Conservation (phyloP, 30 jellyfish, hydroid and myxozoan species). For the Pelagia noctiluca region DNA sequence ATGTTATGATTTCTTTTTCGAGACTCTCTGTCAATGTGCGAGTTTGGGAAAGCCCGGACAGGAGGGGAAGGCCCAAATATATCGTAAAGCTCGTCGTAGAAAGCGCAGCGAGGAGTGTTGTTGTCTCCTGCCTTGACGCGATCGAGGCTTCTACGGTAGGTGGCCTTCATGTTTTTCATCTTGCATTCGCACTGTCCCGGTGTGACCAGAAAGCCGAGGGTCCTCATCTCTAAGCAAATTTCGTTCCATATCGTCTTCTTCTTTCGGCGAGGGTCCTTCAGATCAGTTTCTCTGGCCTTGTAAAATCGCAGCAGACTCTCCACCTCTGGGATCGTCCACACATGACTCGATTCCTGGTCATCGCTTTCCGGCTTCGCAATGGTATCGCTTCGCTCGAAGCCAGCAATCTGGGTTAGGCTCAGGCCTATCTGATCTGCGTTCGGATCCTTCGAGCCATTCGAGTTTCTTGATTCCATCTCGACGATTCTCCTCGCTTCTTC, state of each 20-base stretch:
- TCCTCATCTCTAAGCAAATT: conserved; percentile 57
- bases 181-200: conserved; percentile 77
- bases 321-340: conserved; percentile 57
- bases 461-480: not conserved
- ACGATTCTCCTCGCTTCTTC: not conserved
- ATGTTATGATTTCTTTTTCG: conserved; percentile 26
- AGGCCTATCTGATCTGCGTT: conserved; percentile 1
- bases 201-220: conserved; percentile 45
- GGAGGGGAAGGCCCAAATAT: conserved; percentile 73
- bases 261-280: conserved; percentile 63
- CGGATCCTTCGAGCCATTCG: not conserved
- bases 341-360: conserved; percentile 39
- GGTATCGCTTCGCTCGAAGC: conserved; percentile 30
- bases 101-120: conserved; percentile 41
- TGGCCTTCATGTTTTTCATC: conserved; percentile 68
- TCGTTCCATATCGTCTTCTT: conserved; percentile 79
- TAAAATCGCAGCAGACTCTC: conserved; percentile 48
- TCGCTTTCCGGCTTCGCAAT: conserved; percentile 11
- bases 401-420: conserved; percentile 64
- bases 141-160: conserved; percentile 65
- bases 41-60: conserved; percentile 49
- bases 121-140: conserved; percentile 57
- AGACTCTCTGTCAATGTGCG: not conserved
- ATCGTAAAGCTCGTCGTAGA: conserved; percentile 63
- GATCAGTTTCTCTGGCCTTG: conserved; percentile 50